Percentiles rank a stretch among this genome's conserved stretches.
Conservation (phyloP, 2,113 vertebrate species). For the Gopherus flavomarginatus region DNA sequence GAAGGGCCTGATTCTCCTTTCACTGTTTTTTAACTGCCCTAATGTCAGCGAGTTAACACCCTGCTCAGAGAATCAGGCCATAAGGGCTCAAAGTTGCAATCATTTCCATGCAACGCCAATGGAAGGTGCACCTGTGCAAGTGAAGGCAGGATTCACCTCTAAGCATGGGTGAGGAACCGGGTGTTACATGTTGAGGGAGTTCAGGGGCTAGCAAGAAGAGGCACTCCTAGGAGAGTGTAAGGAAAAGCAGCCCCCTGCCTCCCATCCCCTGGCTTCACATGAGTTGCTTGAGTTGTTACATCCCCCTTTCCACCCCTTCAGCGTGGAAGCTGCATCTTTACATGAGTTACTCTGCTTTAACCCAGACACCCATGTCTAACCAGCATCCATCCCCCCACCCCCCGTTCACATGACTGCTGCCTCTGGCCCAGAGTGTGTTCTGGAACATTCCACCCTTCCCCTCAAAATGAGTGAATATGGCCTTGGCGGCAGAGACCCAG, state of each 20-base stretch:
- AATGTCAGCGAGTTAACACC: neutral
- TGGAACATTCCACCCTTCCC: neutral
- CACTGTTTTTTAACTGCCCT: neutral
- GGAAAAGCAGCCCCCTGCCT: neutral
- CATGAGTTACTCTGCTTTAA: neutral
- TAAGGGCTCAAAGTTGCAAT: neutral
- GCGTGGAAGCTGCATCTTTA: neutral
- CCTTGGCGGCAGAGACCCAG: accelerated
- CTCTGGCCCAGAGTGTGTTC: neutral
- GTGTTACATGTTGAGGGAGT: neutral
- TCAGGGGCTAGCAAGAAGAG: neutral
- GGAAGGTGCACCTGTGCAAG: neutral
- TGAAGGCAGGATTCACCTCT: neutral
- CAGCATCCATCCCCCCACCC: neutral
- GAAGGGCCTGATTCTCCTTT: neutral
- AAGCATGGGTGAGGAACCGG: neutral
- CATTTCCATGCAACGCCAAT: neutral
- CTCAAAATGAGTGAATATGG: neutral
- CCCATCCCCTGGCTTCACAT: neutral
- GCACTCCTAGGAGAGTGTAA: neutral
- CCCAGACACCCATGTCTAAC: neutral
- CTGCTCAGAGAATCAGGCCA: neutral
- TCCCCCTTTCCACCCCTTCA: neutral
- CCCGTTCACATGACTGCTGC: neutral
- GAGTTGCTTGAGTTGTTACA: neutral